These are phyloP conservation scores for Globia sparganii DNA, from an alignment of 2,888 invertebrate species.

Conservation along the genomic window DNA sequence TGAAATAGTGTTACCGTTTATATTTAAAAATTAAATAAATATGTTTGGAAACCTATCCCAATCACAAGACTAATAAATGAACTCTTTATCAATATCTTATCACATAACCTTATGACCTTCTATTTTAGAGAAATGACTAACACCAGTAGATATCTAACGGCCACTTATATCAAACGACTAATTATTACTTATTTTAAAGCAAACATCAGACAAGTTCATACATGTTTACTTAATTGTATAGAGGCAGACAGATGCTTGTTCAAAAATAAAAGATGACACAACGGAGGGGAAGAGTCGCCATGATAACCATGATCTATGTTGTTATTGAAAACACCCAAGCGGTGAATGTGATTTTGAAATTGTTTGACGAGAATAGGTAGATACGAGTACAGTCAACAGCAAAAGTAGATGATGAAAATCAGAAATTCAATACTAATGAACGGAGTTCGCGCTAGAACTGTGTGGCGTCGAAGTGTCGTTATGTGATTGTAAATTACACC, in stretches of 20 bases:
- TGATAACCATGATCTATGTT: constrained; percentile 20
- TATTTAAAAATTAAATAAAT: not conserved
- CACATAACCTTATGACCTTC: constrained; percentile 27
- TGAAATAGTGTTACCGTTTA: not conserved
- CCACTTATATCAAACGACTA: constrained; percentile 37
- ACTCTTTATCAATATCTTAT: constrained; percentile 9
- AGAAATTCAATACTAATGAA: too few relatives aligned
- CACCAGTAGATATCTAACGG: constrained; percentile 32
- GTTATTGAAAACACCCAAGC: not conserved
- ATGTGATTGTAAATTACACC: too few relatives aligned
- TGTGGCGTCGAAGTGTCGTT: too few relatives aligned
- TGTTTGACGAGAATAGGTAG: not conserved
- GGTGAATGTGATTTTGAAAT: not conserved
- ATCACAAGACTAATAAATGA: constrained; percentile 16
- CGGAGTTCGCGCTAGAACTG: too few relatives aligned
- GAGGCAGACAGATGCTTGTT: constrained; percentile 45
- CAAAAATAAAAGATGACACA: constrained; percentile 45
- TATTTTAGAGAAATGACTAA: constrained; percentile 41
- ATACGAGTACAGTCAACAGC: too few relatives aligned
- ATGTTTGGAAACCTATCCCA: not conserved
- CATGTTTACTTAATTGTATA: constrained; percentile 26
- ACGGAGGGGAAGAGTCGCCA: constrained; percentile 28
- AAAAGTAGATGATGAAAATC: too few relatives aligned
- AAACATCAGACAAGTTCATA: constrained; percentile 35
- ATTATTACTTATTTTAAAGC: constrained; percentile 39